These are phyloP conservation scores for Hybognathus amarus DNA, from an alignment of 2,797 vertebrate species.

Conservation along the genomic window DNA sequence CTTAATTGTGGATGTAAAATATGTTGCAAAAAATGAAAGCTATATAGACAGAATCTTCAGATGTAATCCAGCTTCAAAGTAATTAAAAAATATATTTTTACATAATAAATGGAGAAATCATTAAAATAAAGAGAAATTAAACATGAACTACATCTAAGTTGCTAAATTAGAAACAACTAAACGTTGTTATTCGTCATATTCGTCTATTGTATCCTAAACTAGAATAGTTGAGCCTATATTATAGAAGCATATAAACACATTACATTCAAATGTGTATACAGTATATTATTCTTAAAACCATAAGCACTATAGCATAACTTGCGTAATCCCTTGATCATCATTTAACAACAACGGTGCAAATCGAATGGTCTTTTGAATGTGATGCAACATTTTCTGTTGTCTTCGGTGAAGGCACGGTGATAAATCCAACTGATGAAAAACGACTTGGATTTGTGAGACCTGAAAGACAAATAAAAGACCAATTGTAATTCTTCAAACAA, in stretches of 20 bases:
- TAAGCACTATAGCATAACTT: not conserved
- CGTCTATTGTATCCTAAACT: not conserved
- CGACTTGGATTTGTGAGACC: not conserved
- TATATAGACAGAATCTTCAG: not conserved
- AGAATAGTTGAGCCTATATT: conserved; percentile 6
- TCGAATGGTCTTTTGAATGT: not conserved
- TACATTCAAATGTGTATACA: conserved; percentile 34
- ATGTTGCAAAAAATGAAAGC: not conserved
- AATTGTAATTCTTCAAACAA: not conserved
- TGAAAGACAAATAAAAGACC: conserved; percentile 19
- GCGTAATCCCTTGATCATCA: not conserved
- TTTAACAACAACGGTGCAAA: not conserved
- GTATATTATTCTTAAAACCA: not conserved
- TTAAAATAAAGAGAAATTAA: not conserved
- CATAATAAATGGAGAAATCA: not conserved
- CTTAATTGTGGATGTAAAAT: not conserved
- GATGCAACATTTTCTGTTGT: not conserved
- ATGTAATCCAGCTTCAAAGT: not conserved
- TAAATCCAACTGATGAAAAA: not conserved
- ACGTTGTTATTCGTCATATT: not conserved
- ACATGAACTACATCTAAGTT: not conserved
- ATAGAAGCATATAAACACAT: not conserved
- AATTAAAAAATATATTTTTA: not conserved
- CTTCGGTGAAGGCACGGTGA: not conserved
- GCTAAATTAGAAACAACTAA: not conserved